These are phyloP conservation scores for Molossus molossus DNA, from an alignment of 2,797 vertebrate genomes.

Conservation along the genomic window DNA sequence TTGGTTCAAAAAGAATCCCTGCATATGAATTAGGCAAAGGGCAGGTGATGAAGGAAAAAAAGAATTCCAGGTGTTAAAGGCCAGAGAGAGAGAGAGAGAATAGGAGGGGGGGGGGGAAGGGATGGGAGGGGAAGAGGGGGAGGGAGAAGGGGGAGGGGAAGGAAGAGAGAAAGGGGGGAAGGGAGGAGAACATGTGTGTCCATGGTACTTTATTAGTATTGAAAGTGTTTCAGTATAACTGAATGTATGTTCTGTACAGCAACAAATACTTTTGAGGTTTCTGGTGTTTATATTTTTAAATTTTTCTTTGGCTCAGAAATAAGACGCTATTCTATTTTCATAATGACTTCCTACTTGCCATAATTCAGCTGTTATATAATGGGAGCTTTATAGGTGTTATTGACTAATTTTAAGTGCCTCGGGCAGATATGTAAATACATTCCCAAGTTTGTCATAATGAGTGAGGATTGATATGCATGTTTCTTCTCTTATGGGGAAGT, in stretches of 20 bases:
- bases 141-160: not conserved
- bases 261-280: not conserved
- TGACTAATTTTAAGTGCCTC: slow-evolving; percentile 57
- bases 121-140: not conserved
- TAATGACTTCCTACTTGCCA: not conserved
- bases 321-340: not conserved
- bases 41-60: not conserved
- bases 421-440: slow-evolving; percentile 8
- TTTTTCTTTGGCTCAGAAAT: not conserved
- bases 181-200: not conserved
- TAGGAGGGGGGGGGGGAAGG: too few species aligned
- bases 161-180: not conserved
- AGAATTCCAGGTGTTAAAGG: not conserved
- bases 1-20: not conserved
- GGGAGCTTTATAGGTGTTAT: not conserved
- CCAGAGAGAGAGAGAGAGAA: not conserved
- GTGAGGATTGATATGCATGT: not conserved
- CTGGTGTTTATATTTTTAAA: slow-evolving; percentile 1
- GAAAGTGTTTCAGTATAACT: not conserved
- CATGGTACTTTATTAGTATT: not conserved
- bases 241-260: not conserved
- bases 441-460: slow-evolving; percentile 51
- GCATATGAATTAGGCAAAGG: not conserved
- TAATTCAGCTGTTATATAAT: slow-evolving; percentile 11
- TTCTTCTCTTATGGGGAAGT: not conserved